Evolutionary conservation across 2,113 vertebrate genomes (phyloP).

Genomic region (Tragelaphus strepsiceros): DNA sequence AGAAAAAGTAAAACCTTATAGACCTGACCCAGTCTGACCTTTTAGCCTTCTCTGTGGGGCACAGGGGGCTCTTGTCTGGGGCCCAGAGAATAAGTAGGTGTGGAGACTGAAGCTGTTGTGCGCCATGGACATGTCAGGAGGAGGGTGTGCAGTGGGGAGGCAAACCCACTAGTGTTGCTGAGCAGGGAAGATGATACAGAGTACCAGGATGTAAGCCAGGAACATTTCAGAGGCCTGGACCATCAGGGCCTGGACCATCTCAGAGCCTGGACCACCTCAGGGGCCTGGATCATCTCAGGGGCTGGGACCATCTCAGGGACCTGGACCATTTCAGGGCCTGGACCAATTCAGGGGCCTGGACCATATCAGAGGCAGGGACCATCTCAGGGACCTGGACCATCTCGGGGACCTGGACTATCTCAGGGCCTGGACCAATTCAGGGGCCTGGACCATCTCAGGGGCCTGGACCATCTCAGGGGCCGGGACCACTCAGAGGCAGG

Average conservation of each 20-base stretch:
- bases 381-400: no score
- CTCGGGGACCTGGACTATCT: no score
- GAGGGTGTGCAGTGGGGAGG: not conserved
- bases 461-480: no score
- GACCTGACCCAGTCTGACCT: not conserved
- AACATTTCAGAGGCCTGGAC: not conserved
- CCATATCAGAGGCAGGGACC: not conserved
- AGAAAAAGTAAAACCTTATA: not conserved
- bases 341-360: not conserved
- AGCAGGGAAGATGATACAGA: not conserved
- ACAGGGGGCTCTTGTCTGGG: not conserved
- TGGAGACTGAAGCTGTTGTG: not conserved
- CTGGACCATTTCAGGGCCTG: not conserved
- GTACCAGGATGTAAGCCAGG: not conserved
- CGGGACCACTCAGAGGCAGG: no score
- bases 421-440: no score
- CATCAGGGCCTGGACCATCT: not conserved
- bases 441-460: no score
- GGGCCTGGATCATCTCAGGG: rapidly evolving
- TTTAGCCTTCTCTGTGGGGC: not conserved
- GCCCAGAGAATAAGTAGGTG: not conserved
- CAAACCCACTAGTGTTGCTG: not conserved
- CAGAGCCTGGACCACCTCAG: not conserved
- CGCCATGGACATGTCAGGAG: not conserved
- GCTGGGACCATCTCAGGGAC: rapidly evolving